phyloP scores from a whole-genome alignment of 1,140 invertebrate species.

The Eriocheir sinensis region DNA sequence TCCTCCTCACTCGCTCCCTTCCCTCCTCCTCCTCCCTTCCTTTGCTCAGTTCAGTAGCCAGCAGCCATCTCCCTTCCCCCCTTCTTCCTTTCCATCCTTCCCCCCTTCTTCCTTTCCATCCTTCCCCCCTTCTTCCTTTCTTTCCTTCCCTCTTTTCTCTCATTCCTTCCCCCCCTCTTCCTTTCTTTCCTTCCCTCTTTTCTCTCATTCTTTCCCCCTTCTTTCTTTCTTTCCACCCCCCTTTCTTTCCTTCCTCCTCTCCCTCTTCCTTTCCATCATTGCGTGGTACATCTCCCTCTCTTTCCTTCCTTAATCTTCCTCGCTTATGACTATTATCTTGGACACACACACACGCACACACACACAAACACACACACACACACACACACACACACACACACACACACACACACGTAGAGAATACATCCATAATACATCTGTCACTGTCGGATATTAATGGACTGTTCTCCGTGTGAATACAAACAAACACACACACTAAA shows the following conservation, averaged over 20 bases:
- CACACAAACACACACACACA: neutral
- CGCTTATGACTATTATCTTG: too few species aligned
- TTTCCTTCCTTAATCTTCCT: too few species aligned
- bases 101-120: neutral
- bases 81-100: neutral
- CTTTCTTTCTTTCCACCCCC: neutral
- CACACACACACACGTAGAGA: neutral
- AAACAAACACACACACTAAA: too few species aligned
- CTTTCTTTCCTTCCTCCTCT: neutral
- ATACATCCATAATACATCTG: neutral
- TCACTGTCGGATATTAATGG: too few species aligned
- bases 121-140: neutral
- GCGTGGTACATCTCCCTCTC: too few species aligned
- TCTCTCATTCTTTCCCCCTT: neutral
- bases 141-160: neutral
- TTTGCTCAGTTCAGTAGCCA: too few species aligned
- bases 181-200: too few species aligned
- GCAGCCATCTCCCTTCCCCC: too few species aligned
- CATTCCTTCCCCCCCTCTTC: neutral
- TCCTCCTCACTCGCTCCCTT: too few species aligned
- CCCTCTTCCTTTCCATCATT: neutral
- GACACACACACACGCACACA: neutral
- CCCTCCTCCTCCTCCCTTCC: too few species aligned
- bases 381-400: constrained; percentile 1
- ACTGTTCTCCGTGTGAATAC: too few species aligned